Evolutionary conservation across 1,140 invertebrate genomes (phyloP).

Genomic region (Ptiloglossa arizonensis): DNA sequence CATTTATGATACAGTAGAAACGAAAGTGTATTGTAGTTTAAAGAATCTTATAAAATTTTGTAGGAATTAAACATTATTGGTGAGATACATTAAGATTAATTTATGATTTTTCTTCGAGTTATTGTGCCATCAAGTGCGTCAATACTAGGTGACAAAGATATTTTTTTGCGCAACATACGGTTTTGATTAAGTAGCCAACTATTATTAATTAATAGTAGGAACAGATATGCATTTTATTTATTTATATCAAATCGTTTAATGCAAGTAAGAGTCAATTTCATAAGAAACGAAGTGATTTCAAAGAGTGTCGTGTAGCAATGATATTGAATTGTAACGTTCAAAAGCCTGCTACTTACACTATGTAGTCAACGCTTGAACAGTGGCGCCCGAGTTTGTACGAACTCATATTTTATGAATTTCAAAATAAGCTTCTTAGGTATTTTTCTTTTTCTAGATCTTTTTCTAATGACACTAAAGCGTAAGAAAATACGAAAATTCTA

Average conservation of each 20-base stretch:
- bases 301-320: not conserved
- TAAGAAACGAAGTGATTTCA: not conserved
- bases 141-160: slow-evolving; percentile 41
- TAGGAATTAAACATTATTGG: slow-evolving; percentile 33
- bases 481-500: no score
- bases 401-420: not conserved
- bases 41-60: slow-evolving; percentile 1
- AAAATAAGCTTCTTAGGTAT: not conserved
- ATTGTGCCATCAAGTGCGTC: slow-evolving; percentile 59
- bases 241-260: slow-evolving; percentile 33
- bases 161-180: slow-evolving; percentile 30
- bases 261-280: slow-evolving; percentile 15
- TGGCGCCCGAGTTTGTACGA: not conserved
- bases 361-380: slow-evolving; percentile 3
- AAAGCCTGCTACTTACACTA: not conserved
- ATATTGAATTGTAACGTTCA: slow-evolving; percentile 2
- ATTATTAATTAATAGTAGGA: slow-evolving; percentile 41
- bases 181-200: slow-evolving; percentile 18
- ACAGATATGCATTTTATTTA: slow-evolving; percentile 37
- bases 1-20: slow-evolving; percentile 26
- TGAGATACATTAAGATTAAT: slow-evolving; percentile 32
- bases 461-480: not conserved
- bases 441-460: no score
- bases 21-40: slow-evolving; percentile 25
- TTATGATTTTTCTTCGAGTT: slow-evolving; percentile 23